Evolutionary conservation across 2,888 invertebrate genomes (phyloP), one percentile per base, ranked within the genome.

Genomic region (Platycheirus albimanus): DNA sequence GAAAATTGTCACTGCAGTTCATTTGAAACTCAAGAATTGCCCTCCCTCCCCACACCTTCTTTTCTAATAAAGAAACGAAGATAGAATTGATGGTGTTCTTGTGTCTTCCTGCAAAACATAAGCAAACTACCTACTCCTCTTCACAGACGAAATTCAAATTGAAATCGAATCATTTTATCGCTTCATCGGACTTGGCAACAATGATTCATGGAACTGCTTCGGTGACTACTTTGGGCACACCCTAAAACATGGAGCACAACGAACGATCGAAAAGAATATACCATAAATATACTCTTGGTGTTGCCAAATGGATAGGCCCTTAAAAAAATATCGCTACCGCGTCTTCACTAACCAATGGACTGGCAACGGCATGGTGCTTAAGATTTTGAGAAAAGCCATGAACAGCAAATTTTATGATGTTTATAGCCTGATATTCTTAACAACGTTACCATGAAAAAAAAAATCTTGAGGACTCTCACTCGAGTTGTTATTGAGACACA

Each of bases 101-200:
- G 70, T 63, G 15, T 41, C 49, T 45, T 11, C n/a, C 24, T 58
- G 20, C 17, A 51, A 56, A 64, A 56, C 30, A 24, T 5, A 38
- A 15, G 33, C 4, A 24, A 38, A 51, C 24, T n/a, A 58, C 33
- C 33, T n/a, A 13, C 36, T 19, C 7, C 51, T 28, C 20, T 20
- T 36, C 13, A 24, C 41, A 43, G 75, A 69, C 28, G 47, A 54
- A 75, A 75, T 80, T 80, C 63, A 69, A 80, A 80, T 75, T 80
- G 79, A 80, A 80, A 75, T 80, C 63, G 79, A 80, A 80, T 80
- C 49, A 69, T 80, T 80, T 75, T 80, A 80, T 80, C 79, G 79
- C 79, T 80, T 75, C 69, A 75, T 80, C 75, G 79, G 69, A 43
- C 49, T 69, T 56, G 63, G 63, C 69, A 75, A 70, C 79, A 70